Evolutionary conservation across 2,888 invertebrate species (phyloP), one percentile per base, ranked within the genome.

Genomic region (Protula sp.): DNA sequence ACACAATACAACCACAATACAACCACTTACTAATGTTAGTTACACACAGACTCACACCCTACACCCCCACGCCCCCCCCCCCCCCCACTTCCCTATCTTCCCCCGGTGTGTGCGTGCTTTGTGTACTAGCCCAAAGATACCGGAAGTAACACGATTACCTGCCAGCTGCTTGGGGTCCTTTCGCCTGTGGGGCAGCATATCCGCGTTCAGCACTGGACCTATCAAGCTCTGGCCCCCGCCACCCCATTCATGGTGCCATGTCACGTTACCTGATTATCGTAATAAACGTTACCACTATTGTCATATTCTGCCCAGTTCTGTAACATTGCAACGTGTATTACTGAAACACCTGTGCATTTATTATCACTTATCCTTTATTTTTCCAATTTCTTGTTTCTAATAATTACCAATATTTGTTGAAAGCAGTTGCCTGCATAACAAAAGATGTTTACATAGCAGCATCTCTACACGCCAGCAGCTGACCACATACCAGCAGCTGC

Each of bases 111-210:
- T 14, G 38, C 9, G 38, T 9, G 38, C 9, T 38, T 38, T 38
- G 19, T 19, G 9, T 38, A 19, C 19, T 38, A 14, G 19, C 38
- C 9, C 38, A 45, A 9, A 14, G 5, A 9, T 14, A 22, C 27
- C 26, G 4, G 9, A 56, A 22, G 14, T 4, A 28, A 4, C 38
- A 24, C 4, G 19, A 48, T 53, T 55, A 66, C 66, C 66, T 47
- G 66, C 66, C 4, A 66, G 52, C 47, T 54, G 47, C n/a, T 55
- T 59, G 22, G 66, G 59, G n/a, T 62, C 30, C 52, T 64, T 29
- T n/a, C 24, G 26, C 30, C 62, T 63, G 53, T 66, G 66, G 3
- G 66, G 66, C n/a, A 66, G 54, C 47, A 57, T 52, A 9, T 61
- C 60, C 14, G 54, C 51, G 4, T 47, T 45, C 2, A 63, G 48